A percentile compares a stretch with the other conserved stretches of the same genome.
Evolutionary conservation across 2,113 vertebrate species (phyloP).

Genomic region (Halichoerus grypus): DNA sequence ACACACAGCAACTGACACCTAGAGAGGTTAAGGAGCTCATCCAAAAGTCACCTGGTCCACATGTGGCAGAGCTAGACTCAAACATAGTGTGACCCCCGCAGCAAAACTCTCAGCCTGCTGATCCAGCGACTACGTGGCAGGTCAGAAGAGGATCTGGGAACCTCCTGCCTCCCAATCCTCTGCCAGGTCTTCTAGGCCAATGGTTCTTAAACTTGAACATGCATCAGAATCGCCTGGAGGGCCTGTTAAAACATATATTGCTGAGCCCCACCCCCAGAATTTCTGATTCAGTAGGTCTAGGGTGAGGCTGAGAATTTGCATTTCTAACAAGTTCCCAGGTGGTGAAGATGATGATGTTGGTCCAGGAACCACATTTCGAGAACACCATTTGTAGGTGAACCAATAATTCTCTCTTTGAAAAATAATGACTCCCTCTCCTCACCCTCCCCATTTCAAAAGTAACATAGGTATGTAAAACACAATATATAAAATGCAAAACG

Average conservation of each 20-base stretch:
- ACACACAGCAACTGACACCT: neutral
- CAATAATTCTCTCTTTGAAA: neutral
- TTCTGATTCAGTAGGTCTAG: constrained; percentile 68
- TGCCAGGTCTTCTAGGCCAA: constrained; percentile 37
- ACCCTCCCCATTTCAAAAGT: constrained; percentile 36
- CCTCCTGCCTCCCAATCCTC: neutral
- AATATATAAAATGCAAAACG: neutral
- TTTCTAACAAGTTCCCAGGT: constrained; percentile 70
- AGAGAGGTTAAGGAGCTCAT: neutral
- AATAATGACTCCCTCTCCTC: neutral
- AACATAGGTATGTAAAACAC: neutral
- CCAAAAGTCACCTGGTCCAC: neutral
- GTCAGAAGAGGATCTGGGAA: neutral
- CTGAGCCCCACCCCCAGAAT: constrained; percentile 49
- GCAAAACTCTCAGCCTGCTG: constrained; percentile 15
- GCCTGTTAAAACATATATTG: constrained; percentile 75
- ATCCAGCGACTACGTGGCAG: neutral
- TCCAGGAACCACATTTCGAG: neutral
- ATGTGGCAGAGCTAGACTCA: neutral
- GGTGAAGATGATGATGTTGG: neutral
- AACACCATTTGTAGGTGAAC: neutral
- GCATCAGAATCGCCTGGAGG: constrained; percentile 57
- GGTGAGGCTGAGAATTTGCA: constrained; percentile 58
- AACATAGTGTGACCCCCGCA: neutral
- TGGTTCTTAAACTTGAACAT: constrained; percentile 28